Percentiles rank a stretch among this genome's conserved stretches.
Evolutionary conservation across 2,113 vertebrate genomes (phyloP).

Genomic region (Chaenocephalus aceratus): DNA sequence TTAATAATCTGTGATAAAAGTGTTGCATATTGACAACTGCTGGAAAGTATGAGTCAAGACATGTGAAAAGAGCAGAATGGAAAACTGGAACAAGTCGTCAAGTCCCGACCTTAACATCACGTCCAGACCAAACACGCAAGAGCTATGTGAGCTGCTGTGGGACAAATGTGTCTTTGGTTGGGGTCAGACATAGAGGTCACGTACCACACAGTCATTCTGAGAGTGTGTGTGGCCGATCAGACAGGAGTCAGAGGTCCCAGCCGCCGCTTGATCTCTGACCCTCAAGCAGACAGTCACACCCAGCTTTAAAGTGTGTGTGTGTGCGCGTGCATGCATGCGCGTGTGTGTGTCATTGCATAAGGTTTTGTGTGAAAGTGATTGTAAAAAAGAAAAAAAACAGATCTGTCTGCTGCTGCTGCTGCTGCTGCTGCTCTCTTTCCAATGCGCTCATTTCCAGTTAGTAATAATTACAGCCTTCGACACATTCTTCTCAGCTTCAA

Average conservation of each 20-base stretch:
- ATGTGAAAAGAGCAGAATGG: conserved; percentile 19
- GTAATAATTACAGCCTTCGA: conserved; percentile 13
- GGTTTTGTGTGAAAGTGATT: conserved; percentile 21
- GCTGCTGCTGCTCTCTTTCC: background rate
- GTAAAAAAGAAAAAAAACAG: conserved; percentile 15
- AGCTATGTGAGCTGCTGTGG: conserved; percentile 41
- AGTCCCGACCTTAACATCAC: conserved; percentile 46
- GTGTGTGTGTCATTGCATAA: background rate
- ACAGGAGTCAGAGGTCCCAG: conserved; percentile 50
- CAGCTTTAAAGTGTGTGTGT: conserved; percentile 1
- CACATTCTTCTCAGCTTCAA: conserved; percentile 26
- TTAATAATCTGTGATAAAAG: conserved; percentile 7
- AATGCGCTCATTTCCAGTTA: background rate
- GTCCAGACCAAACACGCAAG: conserved; percentile 44
- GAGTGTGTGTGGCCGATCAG: conserved; percentile 27
- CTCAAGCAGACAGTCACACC: conserved; percentile 31
- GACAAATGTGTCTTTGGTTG: conserved; percentile 42
- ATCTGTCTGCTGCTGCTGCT: background rate
- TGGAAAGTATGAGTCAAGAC: conserved; percentile 36
- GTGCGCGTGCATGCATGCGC: conserved; percentile 7
- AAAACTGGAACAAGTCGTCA: conserved; percentile 42
- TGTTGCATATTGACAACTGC: conserved; percentile 28
- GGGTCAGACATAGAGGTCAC: conserved; percentile 56
- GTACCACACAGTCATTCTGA: conserved; percentile 26
- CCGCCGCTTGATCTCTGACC: conserved; percentile 52